Conservation (phyloP, 2,888 invertebrate species). For the Limnephilus rhombicus region DNA sequence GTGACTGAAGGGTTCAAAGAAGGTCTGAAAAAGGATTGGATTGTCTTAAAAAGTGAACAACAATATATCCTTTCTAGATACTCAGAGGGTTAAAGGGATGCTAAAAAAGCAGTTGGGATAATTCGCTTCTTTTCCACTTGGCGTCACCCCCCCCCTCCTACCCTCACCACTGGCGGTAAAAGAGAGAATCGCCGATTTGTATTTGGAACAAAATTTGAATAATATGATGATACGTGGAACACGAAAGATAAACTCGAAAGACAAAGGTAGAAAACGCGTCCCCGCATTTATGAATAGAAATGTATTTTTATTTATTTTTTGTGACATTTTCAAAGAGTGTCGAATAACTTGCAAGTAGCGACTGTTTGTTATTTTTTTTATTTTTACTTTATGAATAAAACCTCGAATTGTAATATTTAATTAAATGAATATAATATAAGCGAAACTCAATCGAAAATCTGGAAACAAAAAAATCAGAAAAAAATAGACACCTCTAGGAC, state of each 20-base stretch:
- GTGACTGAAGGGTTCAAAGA: background rate
- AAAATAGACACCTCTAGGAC: no score
- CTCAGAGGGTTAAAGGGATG: background rate
- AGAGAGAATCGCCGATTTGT: conserved; percentile 24
- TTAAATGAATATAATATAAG: no score
- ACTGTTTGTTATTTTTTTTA: background rate
- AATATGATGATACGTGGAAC: conserved; percentile 10
- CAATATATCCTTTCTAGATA: background rate
- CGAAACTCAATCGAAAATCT: no score
- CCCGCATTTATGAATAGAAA: background rate
- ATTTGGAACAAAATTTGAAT: conserved; percentile 28
- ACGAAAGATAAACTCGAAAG: background rate
- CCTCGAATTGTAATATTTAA: no score
- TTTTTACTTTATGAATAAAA: no score
- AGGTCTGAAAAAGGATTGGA: background rate
- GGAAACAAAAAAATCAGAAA: no score
- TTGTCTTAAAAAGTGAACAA: background rate
- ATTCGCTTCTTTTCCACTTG: background rate
- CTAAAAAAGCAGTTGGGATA: background rate
- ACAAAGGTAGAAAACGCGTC: background rate
- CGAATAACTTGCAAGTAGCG: background rate
- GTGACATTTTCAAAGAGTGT: background rate
- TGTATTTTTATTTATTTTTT: background rate
- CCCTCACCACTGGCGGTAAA: background rate
- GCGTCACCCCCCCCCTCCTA: background rate